A percentile compares a stretch with the other conserved stretches of the same genome.
These are phyloP conservation scores for Carettochelys insculpta DNA, from an alignment of 2,113 vertebrate genomes.

Conservation along the genomic window DNA sequence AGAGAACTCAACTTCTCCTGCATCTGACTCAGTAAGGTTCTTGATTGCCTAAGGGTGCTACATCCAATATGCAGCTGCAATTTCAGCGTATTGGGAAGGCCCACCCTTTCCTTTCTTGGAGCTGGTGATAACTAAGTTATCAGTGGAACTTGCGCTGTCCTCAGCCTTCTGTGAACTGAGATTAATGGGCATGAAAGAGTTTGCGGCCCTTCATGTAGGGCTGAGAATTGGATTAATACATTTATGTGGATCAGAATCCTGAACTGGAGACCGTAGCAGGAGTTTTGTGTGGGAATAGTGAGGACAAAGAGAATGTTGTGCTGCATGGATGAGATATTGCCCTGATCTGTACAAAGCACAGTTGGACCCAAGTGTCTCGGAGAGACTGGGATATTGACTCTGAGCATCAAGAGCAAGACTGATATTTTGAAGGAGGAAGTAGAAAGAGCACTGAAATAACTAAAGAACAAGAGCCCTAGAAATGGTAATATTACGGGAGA, in stretches of 20 bases:
- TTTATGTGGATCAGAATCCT: not conserved
- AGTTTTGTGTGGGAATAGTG: no score
- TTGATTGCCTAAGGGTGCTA: accelerated
- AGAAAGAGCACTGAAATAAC: no score
- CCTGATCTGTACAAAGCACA: no score
- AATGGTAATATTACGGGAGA: no score
- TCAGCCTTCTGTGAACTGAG: constrained; percentile 46
- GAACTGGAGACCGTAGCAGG: accelerated
- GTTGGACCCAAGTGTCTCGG: no score
- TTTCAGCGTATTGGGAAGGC: not conserved
- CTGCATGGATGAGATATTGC: no score
- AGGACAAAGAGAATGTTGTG: no score
- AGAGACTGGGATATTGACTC: no score
- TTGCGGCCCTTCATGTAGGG: not conserved
- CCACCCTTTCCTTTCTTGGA: constrained; percentile 61
- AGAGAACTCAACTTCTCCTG: not conserved
- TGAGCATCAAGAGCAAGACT: no score
- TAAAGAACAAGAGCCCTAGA: no score
- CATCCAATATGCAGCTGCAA: not conserved
- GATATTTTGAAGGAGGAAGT: no score
- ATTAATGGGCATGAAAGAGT: constrained; percentile 41
- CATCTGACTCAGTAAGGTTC: not conserved
- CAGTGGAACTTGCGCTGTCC: not conserved
- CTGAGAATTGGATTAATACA: not conserved
- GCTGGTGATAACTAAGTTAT: constrained; percentile 62